These are phyloP conservation scores for Melanotaenia duboulayi DNA, from an alignment of 2,113 vertebrate species.

Conservation along the genomic window DNA sequence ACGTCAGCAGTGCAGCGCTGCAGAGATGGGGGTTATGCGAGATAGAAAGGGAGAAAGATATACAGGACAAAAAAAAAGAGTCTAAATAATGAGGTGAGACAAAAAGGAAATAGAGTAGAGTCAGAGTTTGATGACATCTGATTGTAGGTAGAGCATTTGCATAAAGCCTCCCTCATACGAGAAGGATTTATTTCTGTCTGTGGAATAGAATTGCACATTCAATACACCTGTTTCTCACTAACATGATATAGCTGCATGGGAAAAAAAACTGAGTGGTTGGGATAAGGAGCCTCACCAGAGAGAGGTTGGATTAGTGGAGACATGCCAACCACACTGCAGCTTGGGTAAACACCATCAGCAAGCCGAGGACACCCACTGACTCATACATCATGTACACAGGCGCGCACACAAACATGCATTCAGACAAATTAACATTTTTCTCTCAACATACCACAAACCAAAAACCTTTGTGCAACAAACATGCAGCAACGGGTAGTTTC, in stretches of 20 bases:
- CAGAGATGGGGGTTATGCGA: slow-evolving; percentile 64
- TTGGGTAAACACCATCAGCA: slow-evolving; percentile 73
- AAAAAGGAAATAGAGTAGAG: slow-evolving; percentile 23
- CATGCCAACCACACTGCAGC: slow-evolving; percentile 71
- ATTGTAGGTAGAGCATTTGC: slow-evolving; percentile 43
- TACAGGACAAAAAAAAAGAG: slow-evolving; percentile 20
- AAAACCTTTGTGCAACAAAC: slow-evolving; percentile 4
- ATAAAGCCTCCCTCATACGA: slow-evolving; percentile 43
- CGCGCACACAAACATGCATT: slow-evolving; percentile 7
- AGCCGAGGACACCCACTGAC: slow-evolving; percentile 66
- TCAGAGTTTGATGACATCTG: slow-evolving; percentile 39
- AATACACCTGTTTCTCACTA: slow-evolving; percentile 48
- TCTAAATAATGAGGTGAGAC: slow-evolving; percentile 32
- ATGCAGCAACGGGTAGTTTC: background rate
- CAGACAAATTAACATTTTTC: slow-evolving; percentile 13
- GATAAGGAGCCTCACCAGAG: slow-evolving; percentile 73
- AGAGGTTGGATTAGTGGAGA: slow-evolving; percentile 78
- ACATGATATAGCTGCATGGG: slow-evolving; percentile 58
- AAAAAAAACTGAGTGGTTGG: slow-evolving; percentile 57
- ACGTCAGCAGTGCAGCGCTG: slow-evolving; percentile 81
- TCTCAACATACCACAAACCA: slow-evolving; percentile 15
- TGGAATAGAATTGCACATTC: slow-evolving; percentile 22
- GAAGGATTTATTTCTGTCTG: slow-evolving; percentile 63
- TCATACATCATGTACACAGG: slow-evolving; percentile 31
- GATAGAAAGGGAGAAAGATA: slow-evolving; percentile 23